Base-by-base conservation (phyloP, 2,888 invertebrate genomes). In the Apeira syringaria region DNA sequence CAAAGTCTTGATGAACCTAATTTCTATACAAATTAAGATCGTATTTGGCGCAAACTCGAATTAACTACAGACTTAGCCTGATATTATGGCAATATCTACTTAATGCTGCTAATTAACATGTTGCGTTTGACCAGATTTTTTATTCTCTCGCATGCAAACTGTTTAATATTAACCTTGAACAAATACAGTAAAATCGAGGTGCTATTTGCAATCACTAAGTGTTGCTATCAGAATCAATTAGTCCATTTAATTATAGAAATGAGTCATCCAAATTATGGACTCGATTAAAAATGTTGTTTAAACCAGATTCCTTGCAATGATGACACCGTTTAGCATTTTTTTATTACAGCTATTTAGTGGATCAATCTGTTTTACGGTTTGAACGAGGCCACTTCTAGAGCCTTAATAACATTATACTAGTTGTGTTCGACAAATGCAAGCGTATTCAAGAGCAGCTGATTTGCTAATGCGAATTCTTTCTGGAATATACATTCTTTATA, bases 281-380 rank as follows among this genome's bases (percentile, higher is more conserved):
- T 28, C 25, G 27, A 36, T 41, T 35, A 33, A 28, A 53, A 56
- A 50, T 47, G 40, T 54, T 64, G 53, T 47, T 56, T 50, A 33
- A 47, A 27, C 60, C 36, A 43, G 66, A 65, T 64, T 64, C 56
- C 54, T 61, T 48, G 47, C 42, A 48, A 49, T 60, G 62, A 66
- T 64, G 31, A 37, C 55, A 51, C 50, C 55, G 44, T 54, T 57
- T 52, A 30, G 12, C 12, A n/a, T 39, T 27, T 39, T 39, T 44
- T 38, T 47, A 37, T 37, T 37, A 34, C 8, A 3, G 28, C 28
- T 38, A 38, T 44, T 36, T 44, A 44, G 17, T 29, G 20, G 33
- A 32, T 38, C 38, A 44, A 44, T 44, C 29, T 38, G 34, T 44
- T 44, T 44, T 38, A 44, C 34, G 20, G 18, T 13, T n/a, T n/a